phyloP scores from a whole-genome alignment of 2,888 invertebrate species.

The Diarsia mendica region DNA sequence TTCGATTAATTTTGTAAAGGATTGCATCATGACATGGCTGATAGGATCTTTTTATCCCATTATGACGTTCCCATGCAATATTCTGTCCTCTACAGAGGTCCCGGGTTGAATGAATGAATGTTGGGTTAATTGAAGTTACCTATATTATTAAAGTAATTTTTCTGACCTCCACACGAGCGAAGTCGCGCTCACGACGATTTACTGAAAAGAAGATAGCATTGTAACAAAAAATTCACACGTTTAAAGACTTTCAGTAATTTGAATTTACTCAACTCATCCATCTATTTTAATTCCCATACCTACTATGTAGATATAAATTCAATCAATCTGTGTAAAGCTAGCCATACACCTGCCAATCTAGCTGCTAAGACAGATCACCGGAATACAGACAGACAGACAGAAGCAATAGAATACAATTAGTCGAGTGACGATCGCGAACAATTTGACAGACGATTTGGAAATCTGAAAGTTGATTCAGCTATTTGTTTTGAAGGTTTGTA shows the following conservation, averaged over 20 bases:
- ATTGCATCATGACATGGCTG: background rate
- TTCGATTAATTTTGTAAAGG: background rate
- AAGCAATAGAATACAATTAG: constrained; percentile 60
- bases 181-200: background rate
- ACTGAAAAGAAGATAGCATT: background rate
- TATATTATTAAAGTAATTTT: too few species aligned
- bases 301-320: constrained; percentile 9
- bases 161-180: background rate
- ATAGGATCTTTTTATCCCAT: background rate
- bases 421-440: constrained; percentile 37
- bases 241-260: constrained; percentile 4
- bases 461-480: constrained; percentile 14
- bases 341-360: constrained; percentile 59
- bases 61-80: background rate
- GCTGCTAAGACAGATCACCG: constrained; percentile 51
- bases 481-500: constrained; percentile 2
- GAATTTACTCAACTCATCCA: background rate
- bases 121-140: too few species aligned
- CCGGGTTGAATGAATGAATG: too few species aligned
- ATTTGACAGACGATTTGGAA: constrained; percentile 35
- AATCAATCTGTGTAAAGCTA: constrained; percentile 60
- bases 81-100: background rate
- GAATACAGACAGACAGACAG: constrained; percentile 46
- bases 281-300: constrained; percentile 12
- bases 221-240: background rate